phyloP scores from a whole-genome alignment of 2,113 vertebrate species.

The Corvus moneduloides region DNA sequence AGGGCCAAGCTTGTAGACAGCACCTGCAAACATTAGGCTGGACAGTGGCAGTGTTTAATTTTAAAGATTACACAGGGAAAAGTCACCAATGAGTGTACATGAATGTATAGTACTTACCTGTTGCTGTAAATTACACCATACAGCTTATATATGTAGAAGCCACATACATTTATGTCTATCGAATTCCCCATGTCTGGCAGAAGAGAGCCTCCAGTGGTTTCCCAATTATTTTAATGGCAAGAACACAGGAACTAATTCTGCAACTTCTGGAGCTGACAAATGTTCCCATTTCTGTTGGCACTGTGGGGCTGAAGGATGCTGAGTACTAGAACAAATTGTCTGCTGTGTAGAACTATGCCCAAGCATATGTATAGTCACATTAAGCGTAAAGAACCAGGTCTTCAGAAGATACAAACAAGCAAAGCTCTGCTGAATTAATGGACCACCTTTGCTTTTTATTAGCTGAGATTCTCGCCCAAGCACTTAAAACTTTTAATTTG shows the following conservation, averaged over 20 bases:
- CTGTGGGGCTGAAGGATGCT: background rate
- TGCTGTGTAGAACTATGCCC: background rate
- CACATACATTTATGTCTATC: background rate
- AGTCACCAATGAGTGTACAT: background rate
- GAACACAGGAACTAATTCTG: background rate
- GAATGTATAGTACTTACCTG: background rate
- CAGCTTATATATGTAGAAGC: background rate
- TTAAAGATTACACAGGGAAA: background rate
- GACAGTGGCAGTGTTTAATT: background rate
- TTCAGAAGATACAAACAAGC: background rate
- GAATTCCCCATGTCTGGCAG: background rate
- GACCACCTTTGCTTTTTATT: background rate
- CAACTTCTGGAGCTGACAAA: background rate
- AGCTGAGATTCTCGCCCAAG: background rate
- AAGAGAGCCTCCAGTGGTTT: background rate
- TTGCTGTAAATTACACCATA: background rate
- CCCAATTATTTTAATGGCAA: background rate
- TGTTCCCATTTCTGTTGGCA: background rate
- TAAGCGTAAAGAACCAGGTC: background rate
- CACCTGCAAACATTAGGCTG: background rate
- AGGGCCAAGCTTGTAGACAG: background rate
- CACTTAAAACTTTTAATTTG: conserved; percentile 52
- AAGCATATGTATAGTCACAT: background rate
- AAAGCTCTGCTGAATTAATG: background rate
- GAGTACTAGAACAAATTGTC: background rate